A percentile compares a stretch with the other conserved stretches of the same genome.
Conservation (phyloP, 2,888 invertebrate species). For the Pseudolycoriella hygida region DNA sequence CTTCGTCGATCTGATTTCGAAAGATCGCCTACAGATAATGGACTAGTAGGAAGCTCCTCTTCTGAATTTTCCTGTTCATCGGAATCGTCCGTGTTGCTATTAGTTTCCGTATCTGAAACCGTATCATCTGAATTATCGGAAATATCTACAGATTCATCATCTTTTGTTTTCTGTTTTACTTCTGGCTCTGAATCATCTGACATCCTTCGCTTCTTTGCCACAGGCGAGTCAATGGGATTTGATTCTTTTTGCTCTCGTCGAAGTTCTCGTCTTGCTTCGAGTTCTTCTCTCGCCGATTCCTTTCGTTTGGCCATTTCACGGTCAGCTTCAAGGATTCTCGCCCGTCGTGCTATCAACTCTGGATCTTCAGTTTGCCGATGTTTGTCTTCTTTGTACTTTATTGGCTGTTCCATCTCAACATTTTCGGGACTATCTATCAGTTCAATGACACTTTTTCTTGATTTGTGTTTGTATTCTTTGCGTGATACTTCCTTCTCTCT, state of each 20-base stretch:
- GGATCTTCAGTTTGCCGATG: conserved; percentile 25
- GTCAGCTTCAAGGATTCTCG: conserved; percentile 53
- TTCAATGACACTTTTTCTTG: conserved; percentile 26
- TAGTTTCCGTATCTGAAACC: not conserved
- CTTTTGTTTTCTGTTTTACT: conserved; percentile 9
- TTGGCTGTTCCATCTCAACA: conserved; percentile 5
- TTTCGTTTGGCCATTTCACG: conserved; percentile 60
- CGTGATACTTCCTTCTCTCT: conserved; percentile 10
- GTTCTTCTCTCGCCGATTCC: conserved; percentile 51
- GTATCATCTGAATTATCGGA: conserved; percentile 24
- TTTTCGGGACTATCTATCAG: conserved; percentile 31
- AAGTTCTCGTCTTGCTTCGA: conserved; percentile 52
- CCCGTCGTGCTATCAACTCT: conserved; percentile 39
- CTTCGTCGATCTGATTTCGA: conserved; percentile 27
- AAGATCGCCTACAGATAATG: conserved; percentile 33
- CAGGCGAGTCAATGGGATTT: conserved; percentile 11
- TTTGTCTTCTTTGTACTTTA: conserved; percentile 16
- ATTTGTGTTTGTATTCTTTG: conserved; percentile 4
- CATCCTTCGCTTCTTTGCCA: conserved; percentile 8
- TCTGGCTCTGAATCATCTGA: not conserved
- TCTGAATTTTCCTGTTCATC: conserved; percentile 16
- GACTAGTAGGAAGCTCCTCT: conserved; percentile 33
- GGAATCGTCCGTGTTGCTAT: conserved; percentile 13
- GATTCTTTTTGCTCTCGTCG: conserved; percentile 30
- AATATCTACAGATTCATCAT: conserved; percentile 31